phyloP scores from a whole-genome alignment of 2,797 vertebrate species.

The Takifugu ocellatus region DNA sequence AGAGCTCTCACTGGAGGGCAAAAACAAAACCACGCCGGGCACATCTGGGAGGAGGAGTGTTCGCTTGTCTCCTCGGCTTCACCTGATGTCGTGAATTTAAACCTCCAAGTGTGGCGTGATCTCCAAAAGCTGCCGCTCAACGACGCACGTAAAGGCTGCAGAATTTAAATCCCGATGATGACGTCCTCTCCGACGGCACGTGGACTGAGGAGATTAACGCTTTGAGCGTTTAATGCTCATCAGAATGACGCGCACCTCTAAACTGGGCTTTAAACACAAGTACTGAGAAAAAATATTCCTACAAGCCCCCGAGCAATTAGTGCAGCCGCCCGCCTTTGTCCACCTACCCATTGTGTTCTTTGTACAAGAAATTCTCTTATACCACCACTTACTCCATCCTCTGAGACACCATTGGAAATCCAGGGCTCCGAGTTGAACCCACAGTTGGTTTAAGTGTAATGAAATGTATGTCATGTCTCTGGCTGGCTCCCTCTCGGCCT shows the following conservation, averaged over 20 bases:
- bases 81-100: constrained; percentile 45
- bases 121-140: background rate
- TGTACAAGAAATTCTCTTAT: constrained; percentile 65
- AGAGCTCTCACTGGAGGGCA: constrained; percentile 46
- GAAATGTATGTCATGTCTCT: constrained; percentile 76
- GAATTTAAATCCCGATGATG: constrained; percentile 21
- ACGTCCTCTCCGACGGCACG: constrained; percentile 26
- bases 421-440: constrained; percentile 68
- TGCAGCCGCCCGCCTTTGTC: constrained; percentile 67
- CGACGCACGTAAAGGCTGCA: constrained; percentile 6
- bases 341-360: constrained; percentile 70
- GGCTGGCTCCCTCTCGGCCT: constrained; percentile 61
- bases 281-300: constrained; percentile 66
- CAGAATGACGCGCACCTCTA: constrained; percentile 31
- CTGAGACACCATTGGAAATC: constrained; percentile 67
- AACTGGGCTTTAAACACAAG: constrained; percentile 64
- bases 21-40: constrained; percentile 45
- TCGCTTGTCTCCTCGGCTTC: constrained; percentile 23
- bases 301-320: constrained; percentile 69
- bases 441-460: constrained; percentile 76
- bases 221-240: constrained; percentile 22
- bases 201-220: constrained; percentile 33
- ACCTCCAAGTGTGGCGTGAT: background rate
- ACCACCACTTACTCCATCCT: constrained; percentile 69
- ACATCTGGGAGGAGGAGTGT: constrained; percentile 55